Base-by-base conservation (phyloP, 2,113 vertebrate genomes). In the Eupsittula cactorum region DNA sequence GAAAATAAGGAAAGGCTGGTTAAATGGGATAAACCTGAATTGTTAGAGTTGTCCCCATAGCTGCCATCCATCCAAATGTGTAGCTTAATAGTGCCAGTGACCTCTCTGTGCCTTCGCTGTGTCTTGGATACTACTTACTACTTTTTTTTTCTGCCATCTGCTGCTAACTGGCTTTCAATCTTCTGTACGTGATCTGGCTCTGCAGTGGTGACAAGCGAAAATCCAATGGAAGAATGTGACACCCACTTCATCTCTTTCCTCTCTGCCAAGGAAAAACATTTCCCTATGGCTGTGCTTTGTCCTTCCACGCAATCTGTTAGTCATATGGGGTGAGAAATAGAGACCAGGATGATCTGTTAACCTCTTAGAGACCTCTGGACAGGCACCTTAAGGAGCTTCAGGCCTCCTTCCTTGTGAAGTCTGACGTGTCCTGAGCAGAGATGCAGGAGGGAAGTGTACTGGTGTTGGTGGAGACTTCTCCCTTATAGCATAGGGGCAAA, bases 161-260 rank as follows among this genome's bases (percentile, higher is more conserved):
- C 64, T 46, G 28, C 47, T 84, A 91, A 84, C 83, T 4, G 15
- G 69, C 88, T 93, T 96, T 96, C 92, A 91, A 4, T 94, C 88
- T 93, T 93, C 69, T 39, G 9, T 78, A 75, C 37, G 44, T 65
- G 86, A 92, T 94, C 73, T 13, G 42, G 49, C 76, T 96, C 18
- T 7, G 18, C 83, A 35, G 71, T 76, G 88, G 74, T 82, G 95
- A 94, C 88, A 92, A 60, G 96, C 86, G 85, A 82, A 96, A 94
- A 83, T 83, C 68, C 86, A 74, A 68, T 92, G 79, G 90, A 81
- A 95, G 83, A 95, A 96, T 47, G 31, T 91, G 93, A 65, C 92
- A 94, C 82, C 49, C 84, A 76, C 81, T 96, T 96, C 37, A 80
- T 96, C 88, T 90, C 49, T 81, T 83, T 69, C 60, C n/a, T 82